phyloP scores from a whole-genome alignment of 2,113 vertebrate genomes.

The Xiphophorus maculatus region DNA sequence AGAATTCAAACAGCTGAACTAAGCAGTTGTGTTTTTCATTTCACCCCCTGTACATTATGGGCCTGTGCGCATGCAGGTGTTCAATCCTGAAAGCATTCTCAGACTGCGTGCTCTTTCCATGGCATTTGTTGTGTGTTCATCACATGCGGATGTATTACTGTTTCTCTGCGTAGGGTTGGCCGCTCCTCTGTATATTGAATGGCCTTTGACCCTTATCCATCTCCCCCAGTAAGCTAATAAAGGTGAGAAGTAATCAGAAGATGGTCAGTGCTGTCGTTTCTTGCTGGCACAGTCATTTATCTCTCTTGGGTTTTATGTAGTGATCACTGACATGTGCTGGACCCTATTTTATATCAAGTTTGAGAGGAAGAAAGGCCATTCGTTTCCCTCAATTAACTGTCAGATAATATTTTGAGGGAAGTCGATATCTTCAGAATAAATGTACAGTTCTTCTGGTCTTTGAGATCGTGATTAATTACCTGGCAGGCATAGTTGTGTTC shows the following conservation, averaged over 20 bases:
- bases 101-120: background rate
- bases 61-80: conserved; percentile 1
- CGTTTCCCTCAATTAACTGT: conserved; percentile 22
- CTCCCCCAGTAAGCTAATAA: conserved; percentile 67
- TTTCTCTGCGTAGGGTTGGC: conserved; percentile 14
- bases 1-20: conserved; percentile 22
- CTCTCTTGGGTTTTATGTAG: conserved; percentile 49
- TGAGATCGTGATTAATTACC: background rate
- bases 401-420: background rate
- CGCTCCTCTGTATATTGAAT: conserved; percentile 35
- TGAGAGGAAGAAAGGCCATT: conserved; percentile 21
- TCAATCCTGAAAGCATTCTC: conserved; percentile 7
- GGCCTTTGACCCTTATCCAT: conserved; percentile 64
- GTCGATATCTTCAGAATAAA: background rate
- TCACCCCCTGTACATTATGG: background rate
- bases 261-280: conserved; percentile 65
- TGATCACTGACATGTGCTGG: conserved; percentile 41
- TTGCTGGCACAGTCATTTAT: conserved; percentile 47
- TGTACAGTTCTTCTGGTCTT: background rate
- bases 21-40: conserved; percentile 14
- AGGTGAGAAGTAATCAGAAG: conserved; percentile 74
- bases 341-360: conserved; percentile 19
- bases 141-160: conserved; percentile 1
- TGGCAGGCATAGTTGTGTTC: background rate
- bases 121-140: conserved; percentile 5